phyloP scores from a whole-genome alignment of 2,888 invertebrate species.

The Netelia melanura region DNA sequence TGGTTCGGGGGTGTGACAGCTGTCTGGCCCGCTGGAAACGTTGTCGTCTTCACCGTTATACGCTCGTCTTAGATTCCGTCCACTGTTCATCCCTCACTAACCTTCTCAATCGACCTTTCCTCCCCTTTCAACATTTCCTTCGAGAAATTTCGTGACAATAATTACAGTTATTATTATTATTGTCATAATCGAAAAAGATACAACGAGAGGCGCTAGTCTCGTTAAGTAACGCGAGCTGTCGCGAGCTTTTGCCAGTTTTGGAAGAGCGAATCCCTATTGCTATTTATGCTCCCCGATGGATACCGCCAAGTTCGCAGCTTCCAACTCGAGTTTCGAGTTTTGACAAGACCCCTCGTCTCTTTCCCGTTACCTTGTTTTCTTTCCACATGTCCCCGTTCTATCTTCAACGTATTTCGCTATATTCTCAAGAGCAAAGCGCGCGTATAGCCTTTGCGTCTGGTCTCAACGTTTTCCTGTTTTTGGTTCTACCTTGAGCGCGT shows the following conservation, averaged over 20 bases:
- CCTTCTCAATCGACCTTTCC: background rate
- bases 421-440: slow-evolving; percentile 45
- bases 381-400: background rate
- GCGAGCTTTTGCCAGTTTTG: background rate
- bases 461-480: slow-evolving; percentile 10
- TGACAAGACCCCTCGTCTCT: slow-evolving; percentile 70
- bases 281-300: background rate
- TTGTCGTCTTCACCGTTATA: slow-evolving; percentile 31
- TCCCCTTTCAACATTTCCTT: slow-evolving; percentile 36
- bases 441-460: slow-evolving; percentile 18
- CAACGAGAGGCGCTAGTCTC: background rate
- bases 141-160: slow-evolving; percentile 42
- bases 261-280: background rate
- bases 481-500: slow-evolving; percentile 17
- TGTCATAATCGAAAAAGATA: slow-evolving; percentile 6
- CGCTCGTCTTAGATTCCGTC: slow-evolving; percentile 11
- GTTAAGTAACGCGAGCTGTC: slow-evolving; percentile 19
- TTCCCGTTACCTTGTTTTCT: slow-evolving; percentile 20
- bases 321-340: slow-evolving; percentile 74
- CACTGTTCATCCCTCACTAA: background rate
- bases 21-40: slow-evolving; percentile 55
- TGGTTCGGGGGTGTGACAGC: slow-evolving; percentile 54
- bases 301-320: slow-evolving; percentile 73
- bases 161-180: slow-evolving; percentile 47
- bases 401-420: background rate